Base-by-base conservation (phyloP, 2,888 invertebrate genomes). In the Seira ritae region DNA sequence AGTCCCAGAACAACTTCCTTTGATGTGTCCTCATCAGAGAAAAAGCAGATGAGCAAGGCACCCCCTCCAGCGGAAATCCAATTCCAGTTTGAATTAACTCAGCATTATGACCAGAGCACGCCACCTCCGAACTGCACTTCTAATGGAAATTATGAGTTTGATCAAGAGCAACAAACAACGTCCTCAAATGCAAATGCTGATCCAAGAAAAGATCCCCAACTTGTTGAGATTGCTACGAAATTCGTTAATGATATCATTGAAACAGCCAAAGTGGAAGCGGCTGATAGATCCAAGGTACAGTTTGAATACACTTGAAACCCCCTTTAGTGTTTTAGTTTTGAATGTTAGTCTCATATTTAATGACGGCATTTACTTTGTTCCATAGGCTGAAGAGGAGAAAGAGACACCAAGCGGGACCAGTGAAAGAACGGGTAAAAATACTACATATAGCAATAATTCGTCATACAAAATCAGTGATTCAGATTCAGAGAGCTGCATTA, bases 231-330 rank as follows among this genome's bases (percentile, higher is more conserved):
- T 87, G 92, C 92, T 0, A 91, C 90, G 37, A 91, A 91, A 87
- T 92, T 92, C 88, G 91, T 92, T 1, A 90, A 90, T 83, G 92
- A 92, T 79, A 91, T 92, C 77, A 91, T 92, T 85, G 91, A 91
- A 85, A 90, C 90, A 31, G 92, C 92, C 10, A 90, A 91, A 67
- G 89, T 90, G 50, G 92, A 92, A 85, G 92, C 91, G 17, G 89
- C 90, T 1, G 91, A 89, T 80, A 90, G 91, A 86, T 90, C 91
- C 89, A 88, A 87, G 86, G 89, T 88, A 86, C 42, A 42, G 42
- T 42, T 67, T 12, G 55, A 22, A 12, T 60, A 42, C 42, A 19
- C 37, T 23, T 24, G 17, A 50, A 15, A 50, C 50, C 50, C 15
- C 3, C 50, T 8, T 50, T 50, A 8, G 15, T n/a, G 3, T 50